Evolutionary conservation across 2,888 invertebrate genomes (phyloP).

Genomic region (Machimus rusticus): DNA sequence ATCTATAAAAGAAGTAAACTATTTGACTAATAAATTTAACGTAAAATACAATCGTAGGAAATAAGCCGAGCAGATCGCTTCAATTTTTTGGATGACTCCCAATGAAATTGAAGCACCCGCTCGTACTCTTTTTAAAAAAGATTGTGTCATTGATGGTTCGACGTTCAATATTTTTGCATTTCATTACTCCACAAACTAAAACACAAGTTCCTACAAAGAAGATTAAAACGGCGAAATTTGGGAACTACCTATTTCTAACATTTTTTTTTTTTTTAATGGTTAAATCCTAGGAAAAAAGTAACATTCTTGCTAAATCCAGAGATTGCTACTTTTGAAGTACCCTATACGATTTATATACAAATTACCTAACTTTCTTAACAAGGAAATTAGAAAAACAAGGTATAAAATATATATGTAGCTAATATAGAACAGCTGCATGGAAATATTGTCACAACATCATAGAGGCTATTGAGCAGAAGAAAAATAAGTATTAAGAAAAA

Average conservation of each 20-base stretch:
- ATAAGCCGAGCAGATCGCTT: neutral
- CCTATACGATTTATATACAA: neutral
- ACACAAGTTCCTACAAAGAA: neutral
- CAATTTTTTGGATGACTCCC: neutral
- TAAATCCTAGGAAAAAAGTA: neutral
- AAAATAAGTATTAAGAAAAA: neutral
- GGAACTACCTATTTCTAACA: neutral
- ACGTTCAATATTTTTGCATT: slow-evolving; percentile 57
- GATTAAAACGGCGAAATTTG: neutral
- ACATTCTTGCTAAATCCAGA: neutral
- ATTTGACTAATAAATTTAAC: neutral
- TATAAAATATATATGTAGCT: neutral
- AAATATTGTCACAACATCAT: neutral
- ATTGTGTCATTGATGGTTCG: slow-evolving; percentile 62
- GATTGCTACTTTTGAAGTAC: neutral
- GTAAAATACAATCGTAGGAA: neutral
- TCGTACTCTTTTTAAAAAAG: neutral
- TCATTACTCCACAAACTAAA: slow-evolving; percentile 3
- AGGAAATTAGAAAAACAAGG: neutral
- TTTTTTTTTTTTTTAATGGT: neutral
- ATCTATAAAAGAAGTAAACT: neutral
- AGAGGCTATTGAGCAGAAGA: neutral
- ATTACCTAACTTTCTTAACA: neutral
- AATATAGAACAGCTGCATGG: neutral
- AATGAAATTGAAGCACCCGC: neutral